Percentiles rank a stretch among this genome's conserved stretches.
These are phyloP conservation scores for Tetheella fluctuosa DNA, from an alignment of 2,888 invertebrate species.

Conservation along the genomic window DNA sequence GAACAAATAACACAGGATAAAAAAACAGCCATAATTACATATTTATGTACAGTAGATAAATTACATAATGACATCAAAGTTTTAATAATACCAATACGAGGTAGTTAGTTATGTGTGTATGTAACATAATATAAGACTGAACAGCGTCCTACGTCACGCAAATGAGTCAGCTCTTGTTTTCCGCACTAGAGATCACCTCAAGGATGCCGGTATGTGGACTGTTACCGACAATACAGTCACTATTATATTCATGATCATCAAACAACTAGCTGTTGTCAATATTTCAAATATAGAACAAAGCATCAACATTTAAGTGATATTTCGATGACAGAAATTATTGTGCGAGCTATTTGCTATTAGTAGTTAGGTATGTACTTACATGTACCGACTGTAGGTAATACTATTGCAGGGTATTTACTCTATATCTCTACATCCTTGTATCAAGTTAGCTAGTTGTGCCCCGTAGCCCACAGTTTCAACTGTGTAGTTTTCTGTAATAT, in stretches of 20 bases:
- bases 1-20: not conserved
- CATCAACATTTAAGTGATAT: not conserved
- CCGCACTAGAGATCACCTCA: conserved; percentile 57
- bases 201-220: conserved; percentile 41
- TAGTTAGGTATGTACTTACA: too few relatives aligned
- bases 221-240: conserved; percentile 21
- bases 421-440: too few relatives aligned
- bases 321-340: not conserved
- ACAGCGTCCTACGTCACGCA: conserved; percentile 12
- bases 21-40: not conserved
- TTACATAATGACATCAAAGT: not conserved
- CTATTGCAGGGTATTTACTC: too few relatives aligned
- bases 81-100: not conserved
- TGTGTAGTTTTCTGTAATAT: too few relatives aligned
- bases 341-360: not conserved
- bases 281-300: conserved; percentile 7
- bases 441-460: too few relatives aligned
- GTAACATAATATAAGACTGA: not conserved
- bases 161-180: conserved; percentile 54
- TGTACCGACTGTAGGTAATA: too few relatives aligned
- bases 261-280: not conserved
- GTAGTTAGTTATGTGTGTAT: not conserved
- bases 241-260: conserved; percentile 18
- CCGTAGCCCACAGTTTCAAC: too few relatives aligned
- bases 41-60: not conserved